Conservation (phyloP, 2,113 vertebrate species). For the Mus musculus region GRCm39 chr16:71428001-71428500, state of each 20-base stretch:
- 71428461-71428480: neutral
- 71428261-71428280: constrained; percentile 21
- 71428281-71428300: constrained; percentile 31
- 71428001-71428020: constrained; percentile 41
- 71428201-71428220: constrained; percentile 64
- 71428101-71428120: constrained; percentile 79
- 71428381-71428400: constrained; percentile 49
- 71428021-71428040: constrained; percentile 55
- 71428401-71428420: neutral
- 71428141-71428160: constrained; percentile 70
- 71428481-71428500: neutral
- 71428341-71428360: neutral
- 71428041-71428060: constrained; percentile 75
- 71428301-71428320: constrained; percentile 2
- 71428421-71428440: neutral
- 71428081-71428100: constrained; percentile 67
- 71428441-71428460: neutral
- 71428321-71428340: neutral
- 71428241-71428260: constrained; percentile 26
- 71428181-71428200: constrained; percentile 66
- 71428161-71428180: constrained; percentile 73
- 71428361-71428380: neutral
- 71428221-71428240: constrained; percentile 48
- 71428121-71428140: constrained; percentile 66
- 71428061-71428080: constrained; percentile 44